These are phyloP conservation scores for Leptopilina clavipes DNA, from an alignment of 1,140 invertebrate genomes.

Conservation along the genomic window DNA sequence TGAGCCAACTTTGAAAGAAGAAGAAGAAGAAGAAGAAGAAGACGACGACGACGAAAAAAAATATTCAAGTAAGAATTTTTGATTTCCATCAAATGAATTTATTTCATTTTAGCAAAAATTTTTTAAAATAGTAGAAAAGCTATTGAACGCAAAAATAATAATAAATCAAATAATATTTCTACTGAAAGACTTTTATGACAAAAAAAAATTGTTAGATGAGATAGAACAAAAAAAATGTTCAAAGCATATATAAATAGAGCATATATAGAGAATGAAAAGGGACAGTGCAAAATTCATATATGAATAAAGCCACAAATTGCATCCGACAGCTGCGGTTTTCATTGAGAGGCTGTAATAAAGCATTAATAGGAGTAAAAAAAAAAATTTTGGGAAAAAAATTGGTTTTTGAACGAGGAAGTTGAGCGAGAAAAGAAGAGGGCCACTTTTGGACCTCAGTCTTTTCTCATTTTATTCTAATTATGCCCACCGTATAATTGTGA, in stretches of 20 bases:
- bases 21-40: no score
- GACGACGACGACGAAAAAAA: not conserved
- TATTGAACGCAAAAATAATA: not conserved
- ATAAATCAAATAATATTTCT: not conserved
- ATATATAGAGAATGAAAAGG: constrained; percentile 13
- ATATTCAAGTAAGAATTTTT: not conserved
- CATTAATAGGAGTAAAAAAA: constrained; percentile 50
- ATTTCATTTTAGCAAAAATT: not conserved
- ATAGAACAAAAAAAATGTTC: not conserved
- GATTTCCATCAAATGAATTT: constrained; percentile 8
- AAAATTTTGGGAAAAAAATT: no score
- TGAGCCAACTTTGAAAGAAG: not conserved
- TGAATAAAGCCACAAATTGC: constrained; percentile 44
- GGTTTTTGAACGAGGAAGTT: not conserved
- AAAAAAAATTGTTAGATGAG: not conserved
- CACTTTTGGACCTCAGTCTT: constrained; percentile 19
- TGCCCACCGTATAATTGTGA: constrained; percentile 47
- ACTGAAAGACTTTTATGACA: not conserved
- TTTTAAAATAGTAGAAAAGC: not conserved
- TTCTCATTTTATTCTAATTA: constrained; percentile 50
- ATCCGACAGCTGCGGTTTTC: constrained; percentile 33
- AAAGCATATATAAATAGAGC: not conserved
- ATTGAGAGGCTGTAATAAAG: constrained; percentile 40
- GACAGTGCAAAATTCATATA: constrained; percentile 10
- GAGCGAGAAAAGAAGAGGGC: not conserved